phyloP scores from a whole-genome alignment of 2,113 vertebrate genomes.

The Silurus meridionalis region DNA sequence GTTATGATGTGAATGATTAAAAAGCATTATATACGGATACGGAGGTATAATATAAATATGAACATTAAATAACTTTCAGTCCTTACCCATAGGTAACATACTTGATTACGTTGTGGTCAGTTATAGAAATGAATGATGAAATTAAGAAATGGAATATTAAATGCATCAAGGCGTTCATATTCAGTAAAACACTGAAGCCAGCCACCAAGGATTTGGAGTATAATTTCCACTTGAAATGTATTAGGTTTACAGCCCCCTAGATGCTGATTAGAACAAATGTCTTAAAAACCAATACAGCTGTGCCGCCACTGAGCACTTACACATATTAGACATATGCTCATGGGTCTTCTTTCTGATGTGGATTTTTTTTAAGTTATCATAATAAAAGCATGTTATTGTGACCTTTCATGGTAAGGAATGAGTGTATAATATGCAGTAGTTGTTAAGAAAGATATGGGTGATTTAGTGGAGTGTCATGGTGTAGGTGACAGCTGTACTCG shows the following conservation, averaged over 20 bases:
- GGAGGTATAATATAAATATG: neutral
- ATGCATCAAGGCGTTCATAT: neutral
- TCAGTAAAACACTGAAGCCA: neutral
- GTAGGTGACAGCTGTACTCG: constrained; percentile 2
- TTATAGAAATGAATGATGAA: neutral
- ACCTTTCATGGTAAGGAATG: constrained; percentile 5
- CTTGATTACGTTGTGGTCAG: neutral
- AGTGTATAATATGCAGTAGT: neutral
- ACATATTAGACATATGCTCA: neutral
- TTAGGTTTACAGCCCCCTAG: neutral
- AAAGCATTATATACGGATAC: neutral
- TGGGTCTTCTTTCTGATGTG: constrained; percentile 2
- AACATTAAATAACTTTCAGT: neutral
- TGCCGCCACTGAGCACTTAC: neutral
- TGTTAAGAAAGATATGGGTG: constrained; percentile 5
- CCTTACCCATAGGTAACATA: neutral
- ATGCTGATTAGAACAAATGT: neutral
- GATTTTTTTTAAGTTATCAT: neutral
- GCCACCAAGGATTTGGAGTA: neutral
- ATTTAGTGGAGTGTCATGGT: constrained; percentile 15
- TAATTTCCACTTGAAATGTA: neutral
- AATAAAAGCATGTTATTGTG: neutral
- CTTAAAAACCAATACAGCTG: neutral
- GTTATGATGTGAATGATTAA: neutral
- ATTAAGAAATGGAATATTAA: neutral